Percentiles rank a stretch among this genome's conserved stretches.
Conservation (phyloP, 2,797 vertebrate species). For the Eulemur mongoz region DNA sequence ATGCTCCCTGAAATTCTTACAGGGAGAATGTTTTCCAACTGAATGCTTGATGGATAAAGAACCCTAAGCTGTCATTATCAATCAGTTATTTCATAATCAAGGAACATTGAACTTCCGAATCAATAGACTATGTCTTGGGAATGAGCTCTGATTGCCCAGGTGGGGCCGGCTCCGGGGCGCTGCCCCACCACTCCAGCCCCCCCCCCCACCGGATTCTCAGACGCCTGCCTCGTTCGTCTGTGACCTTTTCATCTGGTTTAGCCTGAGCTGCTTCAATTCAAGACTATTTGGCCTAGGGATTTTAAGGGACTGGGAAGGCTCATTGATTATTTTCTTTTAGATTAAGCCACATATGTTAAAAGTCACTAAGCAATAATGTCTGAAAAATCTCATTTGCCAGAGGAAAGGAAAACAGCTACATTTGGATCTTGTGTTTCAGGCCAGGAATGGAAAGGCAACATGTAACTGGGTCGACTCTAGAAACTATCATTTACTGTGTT, state of each 20-base stretch:
- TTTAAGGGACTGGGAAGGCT: conserved; percentile 44
- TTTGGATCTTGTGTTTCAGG: background rate
- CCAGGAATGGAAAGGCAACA: background rate
- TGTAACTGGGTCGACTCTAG: background rate
- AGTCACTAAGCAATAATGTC: conserved; percentile 32
- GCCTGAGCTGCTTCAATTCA: conserved; percentile 24
- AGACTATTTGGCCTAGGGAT: conserved; percentile 36
- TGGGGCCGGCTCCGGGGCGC: background rate
- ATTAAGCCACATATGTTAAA: conserved; percentile 63
- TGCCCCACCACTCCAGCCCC: accelerated
- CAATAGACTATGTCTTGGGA: background rate
- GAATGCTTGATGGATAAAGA: background rate
- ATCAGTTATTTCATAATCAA: conserved; percentile 7
- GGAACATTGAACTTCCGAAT: background rate
- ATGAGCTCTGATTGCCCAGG: background rate
- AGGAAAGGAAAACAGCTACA: background rate
- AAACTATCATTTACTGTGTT: background rate
- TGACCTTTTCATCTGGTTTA: conserved; percentile 48
- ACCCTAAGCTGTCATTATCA: background rate
- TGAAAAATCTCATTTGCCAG: conserved; percentile 40
- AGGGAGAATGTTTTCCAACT: background rate
- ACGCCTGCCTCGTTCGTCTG: background rate
- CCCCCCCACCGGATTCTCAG: background rate
- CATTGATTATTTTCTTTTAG: conserved; percentile 67
- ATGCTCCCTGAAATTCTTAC: background rate